Conservation (phyloP, 2,888 invertebrate genomes). For the Lepidocyrtoides sp. region DNA sequence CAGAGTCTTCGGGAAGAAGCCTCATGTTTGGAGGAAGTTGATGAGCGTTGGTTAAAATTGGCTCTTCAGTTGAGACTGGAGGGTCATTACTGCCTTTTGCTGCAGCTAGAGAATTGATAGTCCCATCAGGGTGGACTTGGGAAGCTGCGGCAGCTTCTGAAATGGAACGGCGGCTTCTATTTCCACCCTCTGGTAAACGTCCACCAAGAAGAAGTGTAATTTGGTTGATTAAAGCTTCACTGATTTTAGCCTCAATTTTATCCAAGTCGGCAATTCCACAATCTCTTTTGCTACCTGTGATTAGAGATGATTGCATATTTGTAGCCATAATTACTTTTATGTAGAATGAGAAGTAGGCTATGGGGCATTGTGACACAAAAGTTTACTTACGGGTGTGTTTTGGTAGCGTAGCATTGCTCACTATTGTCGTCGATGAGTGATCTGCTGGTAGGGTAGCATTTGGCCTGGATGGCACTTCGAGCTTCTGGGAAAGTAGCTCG, state of each 20-base stretch:
- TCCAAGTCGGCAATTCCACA: constrained; percentile 48
- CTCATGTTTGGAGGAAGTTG: not conserved
- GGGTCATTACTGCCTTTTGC: constrained; percentile 22
- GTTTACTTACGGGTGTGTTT: constrained; percentile 1
- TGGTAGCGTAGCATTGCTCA: not conserved
- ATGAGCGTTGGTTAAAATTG: constrained; percentile 35
- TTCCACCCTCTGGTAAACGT: not conserved
- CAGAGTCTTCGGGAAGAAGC: not conserved
- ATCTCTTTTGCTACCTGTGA: not conserved
- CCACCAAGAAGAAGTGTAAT: constrained; percentile 46
- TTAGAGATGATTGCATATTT: too few relatives aligned
- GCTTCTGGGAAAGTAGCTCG: constrained; percentile 10
- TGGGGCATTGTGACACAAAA: constrained; percentile 28
- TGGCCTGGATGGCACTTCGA: too few relatives aligned
- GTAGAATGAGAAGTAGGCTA: too few relatives aligned
- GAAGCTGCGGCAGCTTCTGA: constrained; percentile 56
- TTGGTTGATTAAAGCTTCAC: constrained; percentile 30
- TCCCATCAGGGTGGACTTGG: constrained; percentile 44
- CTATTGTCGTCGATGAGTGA: too few relatives aligned
- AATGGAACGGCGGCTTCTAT: not conserved
- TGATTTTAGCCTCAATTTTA: constrained; percentile 55
- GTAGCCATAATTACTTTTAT: too few relatives aligned
- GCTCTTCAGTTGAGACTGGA: not conserved
- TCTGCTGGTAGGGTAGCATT: too few relatives aligned
- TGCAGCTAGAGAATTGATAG: constrained; percentile 44